These are phyloP conservation scores for Craterocephalus amniculus DNA, from an alignment of 2,797 vertebrate species.

Conservation along the genomic window DNA sequence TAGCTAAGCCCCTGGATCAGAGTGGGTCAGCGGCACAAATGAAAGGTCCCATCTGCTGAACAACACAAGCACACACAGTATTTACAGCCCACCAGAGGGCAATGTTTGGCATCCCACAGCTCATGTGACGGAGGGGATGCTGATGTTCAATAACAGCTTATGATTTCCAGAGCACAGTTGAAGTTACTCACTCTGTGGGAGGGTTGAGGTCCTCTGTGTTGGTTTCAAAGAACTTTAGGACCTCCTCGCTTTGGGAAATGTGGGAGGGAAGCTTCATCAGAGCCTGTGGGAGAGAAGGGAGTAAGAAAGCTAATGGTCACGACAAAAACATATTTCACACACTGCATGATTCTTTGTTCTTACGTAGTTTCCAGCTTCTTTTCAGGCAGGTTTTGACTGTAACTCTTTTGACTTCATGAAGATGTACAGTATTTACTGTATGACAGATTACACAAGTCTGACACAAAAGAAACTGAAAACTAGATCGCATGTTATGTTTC, in stretches of 20 bases:
- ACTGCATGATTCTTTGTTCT: neutral
- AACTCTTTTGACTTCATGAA: no score
- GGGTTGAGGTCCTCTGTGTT: slow-evolving; percentile 92
- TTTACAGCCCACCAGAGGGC: slow-evolving; percentile 46
- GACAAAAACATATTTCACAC: slow-evolving; percentile 17
- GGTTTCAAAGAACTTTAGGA: slow-evolving; percentile 93
- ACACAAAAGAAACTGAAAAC: no score
- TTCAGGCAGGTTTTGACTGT: no score
- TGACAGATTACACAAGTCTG: no score
- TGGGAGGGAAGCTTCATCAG: slow-evolving; percentile 90
- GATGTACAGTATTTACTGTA: no score
- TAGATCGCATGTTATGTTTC: neutral
- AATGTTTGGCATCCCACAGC: slow-evolving; percentile 33
- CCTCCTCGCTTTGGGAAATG: slow-evolving; percentile 93
- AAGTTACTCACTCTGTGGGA: slow-evolving; percentile 90
- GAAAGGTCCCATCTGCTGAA: slow-evolving; percentile 46
- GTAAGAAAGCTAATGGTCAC: slow-evolving; percentile 10
- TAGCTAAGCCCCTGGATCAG: slow-evolving; percentile 46
- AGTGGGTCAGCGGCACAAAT: slow-evolving; percentile 36
- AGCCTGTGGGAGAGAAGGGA: slow-evolving; percentile 78
- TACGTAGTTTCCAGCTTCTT: no score
- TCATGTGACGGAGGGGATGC: slow-evolving; percentile 11
- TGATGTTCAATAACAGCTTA: slow-evolving; percentile 16
- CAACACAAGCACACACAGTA: slow-evolving; percentile 24
- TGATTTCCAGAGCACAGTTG: slow-evolving; percentile 14